Evolutionary conservation across 2,113 vertebrate genomes (phyloP), one percentile per base, ranked within the genome.

Genomic region (Bubo blakistoni): DNA sequence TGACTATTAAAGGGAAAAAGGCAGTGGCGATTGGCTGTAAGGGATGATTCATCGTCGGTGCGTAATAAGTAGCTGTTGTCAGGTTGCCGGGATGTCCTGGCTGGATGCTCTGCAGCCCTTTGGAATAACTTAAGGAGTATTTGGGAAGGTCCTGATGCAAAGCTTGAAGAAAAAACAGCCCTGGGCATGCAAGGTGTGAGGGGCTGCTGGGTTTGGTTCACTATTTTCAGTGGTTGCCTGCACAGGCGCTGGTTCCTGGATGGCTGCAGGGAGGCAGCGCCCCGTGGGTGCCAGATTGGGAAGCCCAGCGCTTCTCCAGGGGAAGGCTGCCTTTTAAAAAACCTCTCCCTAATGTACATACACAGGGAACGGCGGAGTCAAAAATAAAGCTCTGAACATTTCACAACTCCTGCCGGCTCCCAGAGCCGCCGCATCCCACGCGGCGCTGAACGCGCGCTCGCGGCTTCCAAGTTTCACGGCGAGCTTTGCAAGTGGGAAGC

Each of bases 301-400:
- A 87, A 96, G 96, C 94, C 88, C 92, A 73, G 70, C 36, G 4
- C 95, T 87, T 82, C 87, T 74, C 78, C 58, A 77, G 73, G 80
- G 79, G 59, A 83, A 85, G 24, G 86, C 80, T 86, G 89, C 86
- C 77, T 92, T 74, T 38, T 10, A 19, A 88, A 73, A 29, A 82
- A 87, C 54, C 80, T 74, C 96, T 86, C 91, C 76, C 73, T 21
- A 12, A 51, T 19, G 81, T 85, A 91, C 81, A 24, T 34, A 94
- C 86, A 88, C 88, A 67, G 91, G 86, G 66, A 97, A 24, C 1
- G 15, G 74, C 8, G 4, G 86, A 96, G 94, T 89, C 84, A 96
- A 95, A 97, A 97, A 97, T 95, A 96, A 97, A 95, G 89, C 95
- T 69, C 89, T 10, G 95, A 95, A 95, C 87, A 92, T 93, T 94